Evolutionary conservation across 2,113 vertebrate genomes (phyloP), one percentile per base, ranked within the genome.

Genomic region (Pholis gunnellus): DNA sequence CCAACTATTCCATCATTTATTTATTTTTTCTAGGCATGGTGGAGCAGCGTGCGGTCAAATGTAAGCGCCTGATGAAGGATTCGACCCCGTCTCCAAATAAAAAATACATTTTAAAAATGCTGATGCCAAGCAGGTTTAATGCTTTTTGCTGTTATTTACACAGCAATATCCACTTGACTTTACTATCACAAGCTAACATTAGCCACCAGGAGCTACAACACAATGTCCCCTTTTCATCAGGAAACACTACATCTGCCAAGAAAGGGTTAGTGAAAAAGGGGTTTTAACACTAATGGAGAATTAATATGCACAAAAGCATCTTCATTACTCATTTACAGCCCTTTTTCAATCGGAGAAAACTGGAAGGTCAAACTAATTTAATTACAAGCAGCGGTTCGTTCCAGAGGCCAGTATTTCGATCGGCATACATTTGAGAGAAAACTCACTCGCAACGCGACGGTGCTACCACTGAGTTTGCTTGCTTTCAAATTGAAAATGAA

Each of bases 401-500:
- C 20, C 46, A 57, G 11, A 70, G n/a, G 57, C n/a, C 27, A 59
- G 56, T 70, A 5, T 84, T 87, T 78, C 65, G 31, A 78, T 86
- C 88, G 74, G 54, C 66, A 81, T 75, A 73, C 40, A 65, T 87
- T 75, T 73, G n/a, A 50, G 42, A 71, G 63, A 66, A 63, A 82
- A 80, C 46, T 69, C 7, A 72, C 56, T 73, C 66, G n/a, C 44
- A 34, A 68, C 69, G 67, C 46, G 17, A 50, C 27, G 63, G 36
- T 63, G 27, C 36, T 54, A 69, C 7, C 17, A 64, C 69, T 42
- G 81, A 79, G 70, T 78, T 72, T 68, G 44, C 64, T 78, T 76
- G 77, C 86, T 60, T 57, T 73, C 81, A 76, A 79, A 87, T 71
- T 78, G 42, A 91, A 57, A 88, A 90, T 75, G 22, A 81, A 90